Conservation (phyloP, 2,797 vertebrate genomes). For the Tenualosa ilisha region DNA sequence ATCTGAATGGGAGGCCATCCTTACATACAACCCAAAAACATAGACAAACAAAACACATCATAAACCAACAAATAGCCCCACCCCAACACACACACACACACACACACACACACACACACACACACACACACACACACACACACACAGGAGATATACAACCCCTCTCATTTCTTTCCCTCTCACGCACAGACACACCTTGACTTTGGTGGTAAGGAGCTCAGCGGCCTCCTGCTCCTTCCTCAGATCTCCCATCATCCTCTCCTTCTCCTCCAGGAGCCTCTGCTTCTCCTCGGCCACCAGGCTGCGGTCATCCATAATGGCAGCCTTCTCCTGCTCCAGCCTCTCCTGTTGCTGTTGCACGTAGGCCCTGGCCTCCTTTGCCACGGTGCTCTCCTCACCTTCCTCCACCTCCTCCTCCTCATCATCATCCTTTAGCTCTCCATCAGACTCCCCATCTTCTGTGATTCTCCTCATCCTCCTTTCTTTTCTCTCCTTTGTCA, state of each 20-base stretch:
- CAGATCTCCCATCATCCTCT: constrained; percentile 94
- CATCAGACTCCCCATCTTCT: constrained; percentile 69
- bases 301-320: constrained; percentile 89
- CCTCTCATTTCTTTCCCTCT: not conserved
- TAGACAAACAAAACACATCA: not conserved
- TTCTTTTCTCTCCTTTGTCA: constrained; percentile 52
- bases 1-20: not conserved
- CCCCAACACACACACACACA: not conserved
- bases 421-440: constrained; percentile 55
- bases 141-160: not conserved
- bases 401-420: constrained; percentile 65
- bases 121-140: not conserved
- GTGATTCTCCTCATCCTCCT: constrained; percentile 82
- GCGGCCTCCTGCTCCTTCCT: constrained; percentile 91
- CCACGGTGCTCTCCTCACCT: constrained; percentile 76
- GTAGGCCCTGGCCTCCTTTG: constrained; percentile 86
- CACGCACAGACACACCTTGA: constrained; percentile 79
- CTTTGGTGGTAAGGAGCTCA: constrained; percentile 88
- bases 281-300: constrained; percentile 91
- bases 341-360: constrained; percentile 89
- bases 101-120: constrained; percentile 4
- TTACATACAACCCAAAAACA: not conserved
- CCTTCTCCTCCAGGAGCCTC: constrained; percentile 91
- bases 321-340: constrained; percentile 89
- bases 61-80: not conserved